These are phyloP conservation scores for Apodemia zela DNA, from an alignment of 2,888 invertebrate species.

Conservation along the genomic window DNA sequence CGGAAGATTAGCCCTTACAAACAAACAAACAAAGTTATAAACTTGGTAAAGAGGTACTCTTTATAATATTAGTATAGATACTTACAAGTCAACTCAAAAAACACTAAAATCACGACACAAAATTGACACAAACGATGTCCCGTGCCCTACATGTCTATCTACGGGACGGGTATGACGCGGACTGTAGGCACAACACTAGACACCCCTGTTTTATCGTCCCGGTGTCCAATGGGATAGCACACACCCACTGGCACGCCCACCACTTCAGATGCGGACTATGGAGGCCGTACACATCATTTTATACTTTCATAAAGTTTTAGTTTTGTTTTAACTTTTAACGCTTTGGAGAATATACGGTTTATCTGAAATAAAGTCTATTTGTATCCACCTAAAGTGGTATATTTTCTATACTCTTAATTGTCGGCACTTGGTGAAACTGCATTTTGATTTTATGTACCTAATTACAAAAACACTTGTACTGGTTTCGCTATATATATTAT, in stretches of 20 bases:
- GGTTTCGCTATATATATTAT: no score
- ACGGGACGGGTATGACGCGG: conserved; percentile 1
- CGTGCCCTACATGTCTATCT: not conserved
- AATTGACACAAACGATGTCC: not conserved
- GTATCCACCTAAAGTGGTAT: no score
- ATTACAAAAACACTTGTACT: no score
- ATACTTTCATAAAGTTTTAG: not conserved
- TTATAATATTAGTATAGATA: no score
- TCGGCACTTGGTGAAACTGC: no score
- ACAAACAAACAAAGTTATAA: not conserved
- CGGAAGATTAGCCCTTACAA: no score
- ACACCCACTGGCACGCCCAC: conserved; percentile 45
- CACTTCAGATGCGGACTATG: conserved; percentile 28
- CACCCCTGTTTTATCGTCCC: conserved; percentile 32
- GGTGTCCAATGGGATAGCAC: conserved; percentile 30
- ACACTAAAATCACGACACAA: conserved; percentile 22
- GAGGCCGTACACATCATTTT: not conserved
- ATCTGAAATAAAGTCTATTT: not conserved
- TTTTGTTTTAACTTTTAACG: not conserved
- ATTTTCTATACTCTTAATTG: no score
- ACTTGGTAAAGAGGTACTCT: no score
- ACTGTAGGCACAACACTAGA: conserved; percentile 27
- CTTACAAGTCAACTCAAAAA: conserved; percentile 19
- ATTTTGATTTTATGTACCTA: no score
- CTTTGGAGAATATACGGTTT: not conserved